These are phyloP conservation scores for Corvus hawaiiensis DNA, from an alignment of 2,113 vertebrate genomes.

Conservation along the genomic window DNA sequence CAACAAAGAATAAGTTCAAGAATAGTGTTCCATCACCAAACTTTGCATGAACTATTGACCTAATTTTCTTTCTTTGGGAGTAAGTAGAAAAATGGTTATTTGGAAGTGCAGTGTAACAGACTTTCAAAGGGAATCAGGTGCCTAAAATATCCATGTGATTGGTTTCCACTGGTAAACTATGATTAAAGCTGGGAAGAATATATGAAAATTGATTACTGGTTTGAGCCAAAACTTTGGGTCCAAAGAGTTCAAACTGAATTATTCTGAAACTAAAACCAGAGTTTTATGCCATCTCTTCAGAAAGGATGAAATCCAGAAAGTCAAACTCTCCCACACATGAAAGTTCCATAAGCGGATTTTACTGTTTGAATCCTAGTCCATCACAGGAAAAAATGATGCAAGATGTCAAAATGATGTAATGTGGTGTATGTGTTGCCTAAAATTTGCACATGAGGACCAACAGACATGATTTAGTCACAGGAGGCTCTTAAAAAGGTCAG, in stretches of 20 bases:
- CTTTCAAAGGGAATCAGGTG: background rate
- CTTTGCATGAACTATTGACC: background rate
- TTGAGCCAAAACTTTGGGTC: background rate
- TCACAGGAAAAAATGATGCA: background rate
- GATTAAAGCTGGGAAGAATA: background rate
- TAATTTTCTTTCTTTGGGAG: background rate
- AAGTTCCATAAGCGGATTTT: background rate
- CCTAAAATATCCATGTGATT: background rate
- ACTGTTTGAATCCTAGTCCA: background rate
- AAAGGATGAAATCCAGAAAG: background rate
- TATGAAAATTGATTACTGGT: background rate
- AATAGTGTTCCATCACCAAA: background rate
- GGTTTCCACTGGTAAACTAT: background rate
- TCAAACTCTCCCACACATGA: background rate
- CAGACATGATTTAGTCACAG: background rate
- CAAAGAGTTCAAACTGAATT: background rate
- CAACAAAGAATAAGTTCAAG: background rate
- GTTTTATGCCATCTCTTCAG: background rate
- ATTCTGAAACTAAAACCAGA: background rate
- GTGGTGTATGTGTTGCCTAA: background rate
- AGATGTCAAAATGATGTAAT: background rate
- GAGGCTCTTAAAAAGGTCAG: background rate
- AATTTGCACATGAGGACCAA: background rate
- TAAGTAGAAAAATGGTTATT: background rate
- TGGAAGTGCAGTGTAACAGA: background rate